Percentiles rank a stretch among this genome's conserved stretches.
phyloP scores from a whole-genome alignment of 2,888 invertebrate genomes.

The Acrobasis consociella region DNA sequence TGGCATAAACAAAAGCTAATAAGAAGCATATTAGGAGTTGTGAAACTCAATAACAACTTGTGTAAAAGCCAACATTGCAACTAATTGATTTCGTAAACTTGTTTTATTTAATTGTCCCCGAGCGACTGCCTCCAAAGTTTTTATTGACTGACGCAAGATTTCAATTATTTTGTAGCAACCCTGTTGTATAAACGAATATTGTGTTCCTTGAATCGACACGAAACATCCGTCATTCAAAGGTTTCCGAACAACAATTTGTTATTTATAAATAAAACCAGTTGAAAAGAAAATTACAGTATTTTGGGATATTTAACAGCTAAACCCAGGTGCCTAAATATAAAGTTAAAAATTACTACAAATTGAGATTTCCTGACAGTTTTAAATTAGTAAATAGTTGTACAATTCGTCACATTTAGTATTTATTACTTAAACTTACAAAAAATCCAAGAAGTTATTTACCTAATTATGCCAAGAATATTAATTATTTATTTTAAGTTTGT shows the following conservation, averaged over 20 bases:
- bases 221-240: constrained; percentile 14
- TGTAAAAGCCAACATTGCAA: constrained; percentile 66
- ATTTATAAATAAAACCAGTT: background rate
- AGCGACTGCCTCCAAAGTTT: constrained; percentile 52
- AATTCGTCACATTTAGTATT: too few relatives aligned
- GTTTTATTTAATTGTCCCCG: constrained; percentile 68
- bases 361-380: too few relatives aligned
- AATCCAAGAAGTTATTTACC: too few relatives aligned
- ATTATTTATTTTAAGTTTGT: too few relatives aligned
- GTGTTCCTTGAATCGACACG: constrained; percentile 21
- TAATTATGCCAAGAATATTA: too few relatives aligned
- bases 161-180: constrained; percentile 48
- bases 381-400: too few relatives aligned
- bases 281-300: too few relatives aligned
- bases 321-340: too few relatives aligned
- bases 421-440: too few relatives aligned
- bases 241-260: background rate
- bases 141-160: constrained; percentile 57
- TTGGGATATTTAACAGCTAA: too few relatives aligned
- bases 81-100: constrained; percentile 72
- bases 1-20: constrained; percentile 40
- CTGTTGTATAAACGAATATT: constrained; percentile 18
- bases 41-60: constrained; percentile 67
- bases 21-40: constrained; percentile 55
- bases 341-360: too few relatives aligned